A percentile compares a stretch with the other conserved stretches of the same genome.
Evolutionary conservation across 2,797 vertebrate genomes (phyloP).

Genomic region (Lophotriccus pileatus): DNA sequence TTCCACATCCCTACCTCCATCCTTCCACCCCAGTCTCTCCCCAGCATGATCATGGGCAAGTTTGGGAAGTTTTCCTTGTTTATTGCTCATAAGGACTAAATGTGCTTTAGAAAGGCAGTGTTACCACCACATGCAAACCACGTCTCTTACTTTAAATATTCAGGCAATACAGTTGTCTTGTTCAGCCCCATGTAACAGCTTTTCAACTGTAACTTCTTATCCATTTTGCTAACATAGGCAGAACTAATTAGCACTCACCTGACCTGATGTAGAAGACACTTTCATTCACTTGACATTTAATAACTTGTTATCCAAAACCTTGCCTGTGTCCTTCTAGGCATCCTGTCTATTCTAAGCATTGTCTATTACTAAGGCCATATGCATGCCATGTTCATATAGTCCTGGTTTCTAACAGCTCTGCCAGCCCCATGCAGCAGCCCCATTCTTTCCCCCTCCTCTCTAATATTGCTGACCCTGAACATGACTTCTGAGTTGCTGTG

Average conservation of each 20-base stretch:
- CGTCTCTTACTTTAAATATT: not conserved
- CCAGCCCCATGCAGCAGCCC: not conserved
- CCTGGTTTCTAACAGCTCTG: not conserved
- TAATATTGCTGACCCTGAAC: not conserved
- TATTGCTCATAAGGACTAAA: not conserved
- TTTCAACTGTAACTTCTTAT: not conserved
- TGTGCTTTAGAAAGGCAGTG: not conserved
- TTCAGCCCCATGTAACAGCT: not conserved
- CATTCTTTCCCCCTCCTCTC: not conserved
- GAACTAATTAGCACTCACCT: constrained; percentile 5
- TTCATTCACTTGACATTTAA: constrained; percentile 27
- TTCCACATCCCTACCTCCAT: not conserved
- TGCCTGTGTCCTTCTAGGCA: constrained; percentile 2
- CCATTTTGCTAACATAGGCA: not conserved
- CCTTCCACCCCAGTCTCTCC: too few species aligned
- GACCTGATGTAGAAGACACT: not conserved
- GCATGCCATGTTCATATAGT: not conserved
- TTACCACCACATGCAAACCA: not conserved
- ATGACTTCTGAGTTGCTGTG: not conserved
- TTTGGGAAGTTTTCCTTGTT: not conserved
- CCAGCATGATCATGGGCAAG: not conserved
- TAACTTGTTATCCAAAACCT: constrained; percentile 15
- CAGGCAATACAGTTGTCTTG: not conserved
- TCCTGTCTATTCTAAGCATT: not conserved
- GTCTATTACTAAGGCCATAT: not conserved